Base-by-base conservation (phyloP, 2,113 vertebrate species). In the Forbesichthys papilliferus region DNA sequence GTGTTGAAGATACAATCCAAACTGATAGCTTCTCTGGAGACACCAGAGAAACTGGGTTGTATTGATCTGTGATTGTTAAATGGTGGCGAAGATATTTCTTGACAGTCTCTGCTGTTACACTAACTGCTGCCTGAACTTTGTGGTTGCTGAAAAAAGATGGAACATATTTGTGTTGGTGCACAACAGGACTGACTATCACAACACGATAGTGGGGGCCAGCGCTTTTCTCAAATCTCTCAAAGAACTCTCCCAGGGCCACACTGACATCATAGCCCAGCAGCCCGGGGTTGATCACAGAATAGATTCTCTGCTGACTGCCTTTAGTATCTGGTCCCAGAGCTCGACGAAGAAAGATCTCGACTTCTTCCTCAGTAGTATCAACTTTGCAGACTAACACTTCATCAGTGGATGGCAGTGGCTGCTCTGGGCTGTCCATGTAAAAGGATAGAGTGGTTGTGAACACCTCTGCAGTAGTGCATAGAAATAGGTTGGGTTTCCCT, bases 271-370 rank as follows among this genome's bases (percentile, higher is more conserved):
- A 94, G 10, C 71, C 78, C 79, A 94, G 74, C 58, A 91, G 74
- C 5, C 92, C 92, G 33, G 92, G 90, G 60, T 86, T 88, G 18
- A 92, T 78, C 16, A 94, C 70, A 14, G 84, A 89, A 68, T 93
- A 92, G 48, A 94, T 93, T 81, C 91, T 93, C 66, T 83, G 69
- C 27, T 81, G 85, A 36, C 68, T 75, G 36, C 16, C 69, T 42
- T 1, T 49, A 20, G 73, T 56, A 5, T 68, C 65, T 58, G 80
- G 69, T 8, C 79, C 60, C 3, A 94, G 83, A 69, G 90, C 90
- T 70, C 92, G 81, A n/a, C 90, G 85, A 11, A 94, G 81, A 48
- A 94, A 92, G 63, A 94, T 87, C 71, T 94, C 92, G 14, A 92
- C 89, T 49, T 93, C 89, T 51, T 94, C 93, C 58, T 87, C 79